These are phyloP conservation scores for Merodon equestris DNA, from an alignment of 2,888 invertebrate genomes.

Conservation along the genomic window DNA sequence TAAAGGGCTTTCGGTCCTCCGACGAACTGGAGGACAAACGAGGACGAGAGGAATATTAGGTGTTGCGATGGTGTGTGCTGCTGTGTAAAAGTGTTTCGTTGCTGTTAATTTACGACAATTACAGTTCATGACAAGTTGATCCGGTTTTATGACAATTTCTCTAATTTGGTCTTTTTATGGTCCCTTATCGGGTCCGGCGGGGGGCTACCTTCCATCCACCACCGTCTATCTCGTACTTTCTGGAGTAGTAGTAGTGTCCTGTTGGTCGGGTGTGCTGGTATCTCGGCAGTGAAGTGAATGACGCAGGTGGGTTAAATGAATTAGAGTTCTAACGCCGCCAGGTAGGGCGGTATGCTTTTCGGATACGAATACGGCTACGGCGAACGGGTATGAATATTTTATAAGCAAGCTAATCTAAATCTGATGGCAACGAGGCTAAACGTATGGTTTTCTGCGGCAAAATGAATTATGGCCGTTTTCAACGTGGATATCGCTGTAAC, in stretches of 20 bases:
- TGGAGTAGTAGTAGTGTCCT: background rate
- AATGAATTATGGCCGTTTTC: slow-evolving; percentile 61
- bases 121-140: slow-evolving; percentile 70
- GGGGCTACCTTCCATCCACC: background rate
- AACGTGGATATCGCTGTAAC: slow-evolving; percentile 22
- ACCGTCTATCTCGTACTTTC: background rate
- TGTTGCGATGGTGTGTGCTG: background rate
- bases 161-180: slow-evolving; percentile 69
- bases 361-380: background rate
- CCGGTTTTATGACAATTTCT: slow-evolving; percentile 70
- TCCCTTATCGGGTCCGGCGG: slow-evolving; percentile 53
- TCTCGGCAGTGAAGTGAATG: slow-evolving; percentile 9
- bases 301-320: slow-evolving; percentile 67
- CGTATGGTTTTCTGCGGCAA: slow-evolving; percentile 61
- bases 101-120: slow-evolving; percentile 70
- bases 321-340: slow-evolving; percentile 54
- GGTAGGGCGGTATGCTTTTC: background rate
- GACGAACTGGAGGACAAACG: background rate
- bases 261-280: background rate
- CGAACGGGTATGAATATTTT: slow-evolving; percentile 54
- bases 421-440: slow-evolving; percentile 69
- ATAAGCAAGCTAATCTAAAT: slow-evolving; percentile 69
- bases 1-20: slow-evolving; percentile 13
- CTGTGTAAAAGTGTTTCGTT: slow-evolving; percentile 66
- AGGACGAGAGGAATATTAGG: background rate